Conservation (phyloP, 2,113 vertebrate genomes). For the Osmerus eperlanus region DNA sequence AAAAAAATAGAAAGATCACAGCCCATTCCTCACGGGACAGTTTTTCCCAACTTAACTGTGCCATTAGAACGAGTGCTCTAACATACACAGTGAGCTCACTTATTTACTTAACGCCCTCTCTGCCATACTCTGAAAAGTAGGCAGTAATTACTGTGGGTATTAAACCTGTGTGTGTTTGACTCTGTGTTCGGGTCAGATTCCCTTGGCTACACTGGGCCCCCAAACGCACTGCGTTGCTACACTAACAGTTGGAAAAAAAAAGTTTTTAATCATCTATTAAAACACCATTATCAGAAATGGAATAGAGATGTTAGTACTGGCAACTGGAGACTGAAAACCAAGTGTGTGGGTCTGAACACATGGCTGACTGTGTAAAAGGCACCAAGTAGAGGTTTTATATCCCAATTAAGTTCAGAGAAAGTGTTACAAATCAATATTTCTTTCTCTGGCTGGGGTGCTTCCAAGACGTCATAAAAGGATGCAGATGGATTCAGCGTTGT, state of each 20-base stretch:
- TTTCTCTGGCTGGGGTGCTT: constrained; percentile 24
- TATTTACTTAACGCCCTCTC: constrained; percentile 17
- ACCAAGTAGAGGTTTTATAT: constrained; percentile 51
- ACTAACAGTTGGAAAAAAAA: constrained; percentile 25
- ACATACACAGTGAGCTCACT: constrained; percentile 18
- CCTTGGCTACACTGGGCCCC: constrained; percentile 43
- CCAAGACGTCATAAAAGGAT: constrained; percentile 8
- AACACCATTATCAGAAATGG: constrained; percentile 50
- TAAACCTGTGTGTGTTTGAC: constrained; percentile 59
- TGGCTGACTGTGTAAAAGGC: constrained; percentile 37
- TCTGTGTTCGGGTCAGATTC: constrained; percentile 56
- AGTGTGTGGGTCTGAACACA: constrained; percentile 46
- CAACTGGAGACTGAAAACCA: constrained; percentile 29
- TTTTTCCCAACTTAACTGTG: constrained; percentile 48
- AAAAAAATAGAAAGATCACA: background rate
- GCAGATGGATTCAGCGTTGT: constrained; percentile 9
- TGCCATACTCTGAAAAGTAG: constrained; percentile 16
- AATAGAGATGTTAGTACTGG: constrained; percentile 41
- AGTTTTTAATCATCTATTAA: constrained; percentile 54
- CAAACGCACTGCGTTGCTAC: constrained; percentile 23
- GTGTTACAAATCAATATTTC: constrained; percentile 26
- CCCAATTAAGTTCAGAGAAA: constrained; percentile 42
- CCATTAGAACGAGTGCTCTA: constrained; percentile 44
- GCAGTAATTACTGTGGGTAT: constrained; percentile 53
- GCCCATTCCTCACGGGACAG: background rate